Evolutionary conservation across 2,113 vertebrate genomes (phyloP).

Genomic region (Pristiophorus japonicus): DNA sequence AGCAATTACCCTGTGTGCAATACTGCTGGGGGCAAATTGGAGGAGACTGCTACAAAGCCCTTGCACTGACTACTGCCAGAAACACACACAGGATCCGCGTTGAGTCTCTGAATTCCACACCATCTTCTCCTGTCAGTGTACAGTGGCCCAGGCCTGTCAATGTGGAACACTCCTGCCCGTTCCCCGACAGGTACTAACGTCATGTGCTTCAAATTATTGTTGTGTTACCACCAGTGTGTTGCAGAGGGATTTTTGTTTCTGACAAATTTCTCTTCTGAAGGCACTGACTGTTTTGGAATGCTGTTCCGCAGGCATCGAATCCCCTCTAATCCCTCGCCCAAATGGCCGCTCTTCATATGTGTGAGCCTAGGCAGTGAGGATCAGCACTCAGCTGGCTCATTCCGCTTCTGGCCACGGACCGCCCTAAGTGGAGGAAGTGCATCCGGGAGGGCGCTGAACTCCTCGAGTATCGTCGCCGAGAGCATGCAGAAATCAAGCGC

Average conservation of each 20-base stretch:
- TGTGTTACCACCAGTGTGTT: not conserved
- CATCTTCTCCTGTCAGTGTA: not conserved
- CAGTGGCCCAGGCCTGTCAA: not conserved
- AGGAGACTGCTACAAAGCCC: not conserved
- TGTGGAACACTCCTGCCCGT: not conserved
- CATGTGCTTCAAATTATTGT: not conserved
- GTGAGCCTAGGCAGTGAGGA: not conserved
- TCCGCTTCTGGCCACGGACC: no score
- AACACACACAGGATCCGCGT: not conserved
- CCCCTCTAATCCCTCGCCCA: not conserved
- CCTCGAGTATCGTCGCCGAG: no score
- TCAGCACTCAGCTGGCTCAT: no score
- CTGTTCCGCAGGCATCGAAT: not conserved
- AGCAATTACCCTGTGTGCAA: constrained; percentile 39
- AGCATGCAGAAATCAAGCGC: no score
- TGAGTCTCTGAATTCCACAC: not conserved
- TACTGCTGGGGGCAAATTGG: constrained; percentile 42
- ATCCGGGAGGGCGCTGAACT: no score
- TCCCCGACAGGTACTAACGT: not conserved
- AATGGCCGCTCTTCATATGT: not conserved
- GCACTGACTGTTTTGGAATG: not conserved
- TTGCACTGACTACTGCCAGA: not conserved
- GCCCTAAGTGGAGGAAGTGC: no score
- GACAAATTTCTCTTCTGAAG: not conserved
- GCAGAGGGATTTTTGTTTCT: not conserved